These are phyloP conservation scores for Microtus californicus DNA, from an alignment of 2,797 vertebrate species.

Conservation along the genomic window DNA sequence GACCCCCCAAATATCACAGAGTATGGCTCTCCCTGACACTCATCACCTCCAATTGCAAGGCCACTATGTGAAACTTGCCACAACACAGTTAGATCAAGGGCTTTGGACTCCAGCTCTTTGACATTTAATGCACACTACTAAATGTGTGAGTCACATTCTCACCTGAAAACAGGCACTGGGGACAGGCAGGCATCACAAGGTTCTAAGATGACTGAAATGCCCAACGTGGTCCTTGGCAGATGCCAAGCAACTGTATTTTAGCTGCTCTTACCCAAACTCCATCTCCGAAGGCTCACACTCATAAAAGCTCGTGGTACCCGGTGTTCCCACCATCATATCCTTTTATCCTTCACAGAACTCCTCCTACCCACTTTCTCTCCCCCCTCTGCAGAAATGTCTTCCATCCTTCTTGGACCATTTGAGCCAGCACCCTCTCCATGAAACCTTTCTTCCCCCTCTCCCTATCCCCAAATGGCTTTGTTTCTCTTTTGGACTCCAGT, in stretches of 20 bases:
- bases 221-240: not conserved
- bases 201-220: not conserved
- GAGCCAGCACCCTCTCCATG: not conserved
- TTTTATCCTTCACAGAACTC: not conserved
- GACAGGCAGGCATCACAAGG: not conserved
- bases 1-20: not conserved
- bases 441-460: not conserved
- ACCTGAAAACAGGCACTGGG: not conserved
- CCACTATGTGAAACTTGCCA: not conserved
- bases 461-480: not conserved
- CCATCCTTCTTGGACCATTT: not conserved
- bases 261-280: not conserved
- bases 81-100: not conserved
- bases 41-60: not conserved
- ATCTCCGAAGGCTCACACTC: not conserved
- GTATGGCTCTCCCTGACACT: not conserved
- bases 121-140: not conserved
- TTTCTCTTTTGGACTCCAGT: not conserved
- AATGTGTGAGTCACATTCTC: not conserved
- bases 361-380: not conserved
- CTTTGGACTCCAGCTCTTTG: not conserved
- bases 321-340: too few species aligned
- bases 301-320: not conserved
- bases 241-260: not conserved
- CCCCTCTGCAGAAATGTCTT: not conserved